phyloP scores from a whole-genome alignment of 2,888 invertebrate species.

The Onchidella celtica region DNA sequence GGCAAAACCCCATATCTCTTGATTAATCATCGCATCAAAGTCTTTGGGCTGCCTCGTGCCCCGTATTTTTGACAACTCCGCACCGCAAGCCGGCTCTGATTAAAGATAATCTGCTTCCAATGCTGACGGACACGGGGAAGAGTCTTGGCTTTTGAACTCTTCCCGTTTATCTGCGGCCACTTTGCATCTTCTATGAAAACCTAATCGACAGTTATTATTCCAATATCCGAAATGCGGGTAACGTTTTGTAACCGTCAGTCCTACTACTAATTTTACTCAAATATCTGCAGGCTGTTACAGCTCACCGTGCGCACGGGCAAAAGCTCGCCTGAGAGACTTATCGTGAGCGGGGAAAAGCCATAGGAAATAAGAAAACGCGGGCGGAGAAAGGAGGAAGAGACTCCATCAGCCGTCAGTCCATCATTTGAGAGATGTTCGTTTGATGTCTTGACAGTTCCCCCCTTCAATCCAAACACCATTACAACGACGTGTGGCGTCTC shows the following conservation, averaged over 20 bases:
- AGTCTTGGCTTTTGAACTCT: constrained; percentile 41
- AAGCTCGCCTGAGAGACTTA: neutral
- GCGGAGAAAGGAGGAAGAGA: neutral
- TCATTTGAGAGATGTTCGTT: constrained; percentile 11
- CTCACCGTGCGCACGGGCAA: neutral
- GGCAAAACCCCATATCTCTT: too few species aligned
- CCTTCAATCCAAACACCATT: constrained; percentile 45
- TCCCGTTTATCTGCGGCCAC: constrained; percentile 24
- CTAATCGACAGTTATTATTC: constrained; percentile 15
- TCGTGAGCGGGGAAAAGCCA: neutral
- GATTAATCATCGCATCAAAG: constrained; percentile 38
- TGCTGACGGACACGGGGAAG: constrained; percentile 19
- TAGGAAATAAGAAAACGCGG: neutral
- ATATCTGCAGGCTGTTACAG: constrained; percentile 36
- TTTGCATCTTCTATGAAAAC: constrained; percentile 8
- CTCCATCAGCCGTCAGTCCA: constrained; percentile 11
- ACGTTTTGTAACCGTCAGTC: constrained; percentile 13
- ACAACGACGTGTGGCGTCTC: constrained; percentile 37
- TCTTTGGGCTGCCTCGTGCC: constrained; percentile 32
- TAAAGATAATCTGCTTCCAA: constrained; percentile 34
- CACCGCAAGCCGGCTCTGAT: constrained; percentile 37
- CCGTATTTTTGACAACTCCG: constrained; percentile 47
- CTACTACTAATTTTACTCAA: constrained; percentile 41
- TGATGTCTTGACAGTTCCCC: constrained; percentile 33
- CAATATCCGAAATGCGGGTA: constrained; percentile 38